A percentile compares a stretch with the other conserved stretches of the same genome.
Conservation (phyloP, 2,888 invertebrate genomes). For the Dysmachus trigonus region DNA sequence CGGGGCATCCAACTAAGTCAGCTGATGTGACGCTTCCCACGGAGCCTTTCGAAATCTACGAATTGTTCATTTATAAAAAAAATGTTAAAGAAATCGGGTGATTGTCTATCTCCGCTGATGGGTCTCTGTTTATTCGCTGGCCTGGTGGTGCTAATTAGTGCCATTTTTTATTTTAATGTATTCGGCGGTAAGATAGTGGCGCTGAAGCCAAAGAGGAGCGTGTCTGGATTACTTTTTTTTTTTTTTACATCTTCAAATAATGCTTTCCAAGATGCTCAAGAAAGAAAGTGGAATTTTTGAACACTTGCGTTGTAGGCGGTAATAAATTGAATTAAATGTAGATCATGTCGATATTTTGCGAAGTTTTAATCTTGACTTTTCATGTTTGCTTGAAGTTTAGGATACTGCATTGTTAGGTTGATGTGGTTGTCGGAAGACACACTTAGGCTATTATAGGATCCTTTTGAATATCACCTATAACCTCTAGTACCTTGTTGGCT, state of each 20-base stretch:
- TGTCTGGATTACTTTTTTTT: neutral
- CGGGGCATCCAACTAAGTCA: neutral
- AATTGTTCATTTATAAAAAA: neutral
- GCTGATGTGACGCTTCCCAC: neutral
- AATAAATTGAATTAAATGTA: neutral
- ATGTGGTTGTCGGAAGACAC: too few species aligned
- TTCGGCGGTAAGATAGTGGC: neutral
- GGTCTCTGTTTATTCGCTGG: neutral
- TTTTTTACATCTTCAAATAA: neutral
- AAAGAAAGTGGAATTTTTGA: neutral
- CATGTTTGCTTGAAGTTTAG: neutral
- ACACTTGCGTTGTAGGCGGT: neutral
- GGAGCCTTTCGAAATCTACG: neutral
- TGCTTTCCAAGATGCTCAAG: neutral
- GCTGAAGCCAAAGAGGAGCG: neutral
- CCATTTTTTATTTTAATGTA: neutral
- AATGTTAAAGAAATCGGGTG: neutral
- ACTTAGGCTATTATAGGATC: too few species aligned
- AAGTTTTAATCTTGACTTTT: neutral
- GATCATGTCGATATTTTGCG: neutral
- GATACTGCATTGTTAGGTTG: too few species aligned
- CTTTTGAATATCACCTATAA: too few species aligned
- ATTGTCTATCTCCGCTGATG: neutral
- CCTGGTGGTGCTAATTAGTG: neutral
- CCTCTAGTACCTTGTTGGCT: too few species aligned